phyloP scores from a whole-genome alignment of 2,888 invertebrate species.

The Galerucella pusilla region DNA sequence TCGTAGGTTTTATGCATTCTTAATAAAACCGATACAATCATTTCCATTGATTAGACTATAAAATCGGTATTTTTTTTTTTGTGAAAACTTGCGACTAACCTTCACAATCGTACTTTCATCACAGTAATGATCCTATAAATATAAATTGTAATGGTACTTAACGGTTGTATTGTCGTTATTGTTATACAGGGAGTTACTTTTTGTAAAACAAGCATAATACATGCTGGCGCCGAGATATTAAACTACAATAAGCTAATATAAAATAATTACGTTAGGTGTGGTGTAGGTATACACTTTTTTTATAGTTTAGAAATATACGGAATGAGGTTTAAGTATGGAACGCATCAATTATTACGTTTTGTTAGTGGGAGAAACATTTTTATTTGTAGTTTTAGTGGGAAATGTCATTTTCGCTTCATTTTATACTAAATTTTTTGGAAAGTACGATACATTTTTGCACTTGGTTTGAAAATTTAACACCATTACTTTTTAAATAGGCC shows the following conservation, averaged over 20 bases:
- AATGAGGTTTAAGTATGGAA: no score
- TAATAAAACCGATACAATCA: slow-evolving; percentile 36
- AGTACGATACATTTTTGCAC: no score
- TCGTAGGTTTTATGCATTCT: slow-evolving; percentile 41
- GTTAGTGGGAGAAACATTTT: no score
- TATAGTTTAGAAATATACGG: background rate
- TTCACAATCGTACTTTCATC: slow-evolving; percentile 47
- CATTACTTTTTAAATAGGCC: no score
- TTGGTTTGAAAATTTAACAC: no score
- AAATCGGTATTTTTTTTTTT: slow-evolving; percentile 44
- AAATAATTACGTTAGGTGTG: slow-evolving; percentile 14
- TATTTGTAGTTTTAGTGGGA: no score
- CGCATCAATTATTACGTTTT: no score
- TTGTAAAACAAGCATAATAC: background rate
- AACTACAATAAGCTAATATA: slow-evolving; percentile 11
- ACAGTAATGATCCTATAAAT: slow-evolving; percentile 45
- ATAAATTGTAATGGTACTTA: slow-evolving; percentile 33
- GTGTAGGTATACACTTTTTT: background rate
- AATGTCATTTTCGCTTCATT: no score
- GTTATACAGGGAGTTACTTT: slow-evolving; percentile 18
- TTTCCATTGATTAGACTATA: slow-evolving; percentile 31
- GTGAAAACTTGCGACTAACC: slow-evolving; percentile 46
- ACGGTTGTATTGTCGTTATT: slow-evolving; percentile 26
- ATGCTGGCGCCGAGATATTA: slow-evolving; percentile 6
- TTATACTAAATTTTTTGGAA: no score